These are phyloP conservation scores for Tipula unca DNA, from an alignment of 2,888 invertebrate species.

Conservation along the genomic window DNA sequence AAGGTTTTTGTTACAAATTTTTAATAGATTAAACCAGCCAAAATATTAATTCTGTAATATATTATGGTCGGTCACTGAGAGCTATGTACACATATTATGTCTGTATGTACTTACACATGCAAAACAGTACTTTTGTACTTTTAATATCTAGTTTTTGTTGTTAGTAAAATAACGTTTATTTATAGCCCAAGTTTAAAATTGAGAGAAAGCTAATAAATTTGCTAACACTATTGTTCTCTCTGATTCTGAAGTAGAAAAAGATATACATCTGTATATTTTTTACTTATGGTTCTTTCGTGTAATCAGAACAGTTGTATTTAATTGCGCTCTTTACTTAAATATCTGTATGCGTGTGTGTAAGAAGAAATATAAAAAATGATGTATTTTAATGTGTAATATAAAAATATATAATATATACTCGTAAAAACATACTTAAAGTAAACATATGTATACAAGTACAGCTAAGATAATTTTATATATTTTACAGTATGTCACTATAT, in stretches of 20 bases:
- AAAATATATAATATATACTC: background rate
- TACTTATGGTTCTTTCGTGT: slow-evolving; percentile 14
- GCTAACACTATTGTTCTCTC: background rate
- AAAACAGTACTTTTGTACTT: slow-evolving; percentile 8
- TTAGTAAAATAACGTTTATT: background rate
- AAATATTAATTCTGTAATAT: background rate
- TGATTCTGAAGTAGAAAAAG: background rate
- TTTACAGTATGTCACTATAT: background rate
- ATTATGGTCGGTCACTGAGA: background rate
- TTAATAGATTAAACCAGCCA: background rate
- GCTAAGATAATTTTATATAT: background rate
- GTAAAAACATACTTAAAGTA: background rate
- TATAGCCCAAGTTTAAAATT: background rate
- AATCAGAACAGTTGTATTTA: background rate
- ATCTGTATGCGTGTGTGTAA: background rate
- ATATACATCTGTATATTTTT: background rate
- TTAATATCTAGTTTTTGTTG: background rate
- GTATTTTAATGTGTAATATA: background rate
- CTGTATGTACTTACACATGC: background rate
- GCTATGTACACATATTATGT: too few species aligned
- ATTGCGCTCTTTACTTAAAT: background rate
- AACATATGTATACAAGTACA: background rate
- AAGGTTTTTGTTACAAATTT: background rate
- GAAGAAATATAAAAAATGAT: background rate
- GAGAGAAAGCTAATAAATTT: slow-evolving; percentile 14